Conservation (phyloP, 2,888 invertebrate genomes). For the Tipula confusa region DNA sequence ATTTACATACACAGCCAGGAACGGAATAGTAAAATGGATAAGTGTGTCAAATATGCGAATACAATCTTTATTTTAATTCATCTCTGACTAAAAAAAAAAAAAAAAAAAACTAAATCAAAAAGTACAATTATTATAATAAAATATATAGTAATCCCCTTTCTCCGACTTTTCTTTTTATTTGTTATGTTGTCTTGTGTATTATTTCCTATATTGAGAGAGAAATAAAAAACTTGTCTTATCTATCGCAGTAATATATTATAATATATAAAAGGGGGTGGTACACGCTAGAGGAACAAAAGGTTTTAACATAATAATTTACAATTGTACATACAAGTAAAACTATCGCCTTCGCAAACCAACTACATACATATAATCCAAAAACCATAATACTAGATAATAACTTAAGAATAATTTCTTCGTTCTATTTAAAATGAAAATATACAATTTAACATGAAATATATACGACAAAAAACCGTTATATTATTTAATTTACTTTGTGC, state of each 20-base stretch:
- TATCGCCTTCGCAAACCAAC: slow-evolving; percentile 1
- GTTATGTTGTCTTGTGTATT: not conserved
- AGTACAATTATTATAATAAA: not conserved
- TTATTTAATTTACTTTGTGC: not conserved
- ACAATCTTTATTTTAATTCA: not conserved
- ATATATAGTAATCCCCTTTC: not conserved
- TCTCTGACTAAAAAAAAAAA: not conserved
- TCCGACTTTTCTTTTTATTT: not conserved
- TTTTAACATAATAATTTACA: not conserved
- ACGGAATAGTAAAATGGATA: not conserved
- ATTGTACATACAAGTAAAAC: not conserved
- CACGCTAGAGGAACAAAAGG: not conserved
- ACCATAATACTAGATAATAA: not conserved
- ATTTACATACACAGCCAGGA: not conserved
- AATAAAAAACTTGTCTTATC: not conserved
- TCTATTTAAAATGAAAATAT: slow-evolving; percentile 16
- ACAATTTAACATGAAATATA: not conserved
- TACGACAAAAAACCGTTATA: not conserved
- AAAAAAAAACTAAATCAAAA: not conserved
- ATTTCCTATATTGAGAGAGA: not conserved
- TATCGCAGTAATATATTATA: not conserved
- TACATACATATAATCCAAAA: not conserved
- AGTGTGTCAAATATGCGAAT: not conserved
- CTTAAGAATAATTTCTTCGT: slow-evolving; percentile 5
- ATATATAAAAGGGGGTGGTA: not conserved